phyloP scores from a whole-genome alignment of 2,888 invertebrate genomes.

The Parapristionchus giblindavisi region DNA sequence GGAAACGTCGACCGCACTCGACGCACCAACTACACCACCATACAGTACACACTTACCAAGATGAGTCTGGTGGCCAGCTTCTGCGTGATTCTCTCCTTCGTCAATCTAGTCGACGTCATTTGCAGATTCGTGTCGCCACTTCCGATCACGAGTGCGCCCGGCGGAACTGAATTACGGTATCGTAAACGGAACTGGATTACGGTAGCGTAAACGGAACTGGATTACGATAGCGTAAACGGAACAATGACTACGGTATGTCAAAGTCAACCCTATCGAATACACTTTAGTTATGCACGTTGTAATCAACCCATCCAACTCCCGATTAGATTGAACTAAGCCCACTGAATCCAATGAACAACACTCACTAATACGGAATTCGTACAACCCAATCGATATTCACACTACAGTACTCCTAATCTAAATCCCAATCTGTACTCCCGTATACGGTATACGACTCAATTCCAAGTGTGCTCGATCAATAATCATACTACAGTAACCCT shows the following conservation, averaged over 20 bases:
- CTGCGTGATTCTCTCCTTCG: conserved; percentile 55
- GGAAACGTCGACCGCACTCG: background rate
- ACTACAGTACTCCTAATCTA: too few species aligned
- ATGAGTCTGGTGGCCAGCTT: conserved; percentile 51
- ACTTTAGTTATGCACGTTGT: background rate
- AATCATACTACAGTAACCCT: background rate
- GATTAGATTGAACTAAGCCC: too few species aligned
- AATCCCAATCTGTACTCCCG: too few species aligned
- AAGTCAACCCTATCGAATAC: background rate
- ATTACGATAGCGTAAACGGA: too few species aligned
- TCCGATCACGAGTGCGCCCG: conserved; percentile 58
- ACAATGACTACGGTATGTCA: too few species aligned
- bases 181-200: background rate
- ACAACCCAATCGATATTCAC: too few species aligned
- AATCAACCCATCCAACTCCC: too few species aligned
- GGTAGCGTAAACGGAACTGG: too few species aligned
- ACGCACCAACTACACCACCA: background rate
- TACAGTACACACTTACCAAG: conserved; percentile 42
- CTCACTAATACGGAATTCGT: too few species aligned
- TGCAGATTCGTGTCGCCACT: conserved; percentile 53
- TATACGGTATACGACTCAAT: too few species aligned
- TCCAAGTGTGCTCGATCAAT: background rate
- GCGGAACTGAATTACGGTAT: conserved; percentile 43
- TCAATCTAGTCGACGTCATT: conserved; percentile 48
- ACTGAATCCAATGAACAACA: too few species aligned